Evolutionary conservation across 2,113 vertebrate genomes (phyloP).

Genomic region (Ammodytes dubius): DNA sequence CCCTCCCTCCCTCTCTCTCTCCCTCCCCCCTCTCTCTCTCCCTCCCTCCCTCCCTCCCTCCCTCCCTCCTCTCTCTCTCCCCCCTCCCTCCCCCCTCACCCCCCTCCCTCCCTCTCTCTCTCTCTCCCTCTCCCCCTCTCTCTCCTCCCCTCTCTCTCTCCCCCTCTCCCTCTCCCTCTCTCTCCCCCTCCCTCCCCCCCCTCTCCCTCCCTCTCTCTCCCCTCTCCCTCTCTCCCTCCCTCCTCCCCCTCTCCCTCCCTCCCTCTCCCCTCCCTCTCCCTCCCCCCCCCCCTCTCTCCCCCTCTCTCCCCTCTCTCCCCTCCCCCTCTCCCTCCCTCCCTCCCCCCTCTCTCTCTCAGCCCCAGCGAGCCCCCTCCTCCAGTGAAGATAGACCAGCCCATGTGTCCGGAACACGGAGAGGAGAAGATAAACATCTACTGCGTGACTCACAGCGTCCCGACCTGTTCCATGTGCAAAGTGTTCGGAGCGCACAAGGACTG

Average conservation of each 20-base stretch:
- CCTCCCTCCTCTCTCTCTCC: background rate
- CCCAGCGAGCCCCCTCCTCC: slow-evolving; percentile 81
- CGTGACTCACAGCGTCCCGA: slow-evolving; percentile 91
- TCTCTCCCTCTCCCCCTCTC: background rate
- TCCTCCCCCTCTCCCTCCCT: too few relatives aligned
- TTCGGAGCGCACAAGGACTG: slow-evolving; percentile 95
- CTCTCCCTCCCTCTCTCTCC: too few relatives aligned
- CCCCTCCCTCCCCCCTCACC: slow-evolving; percentile 64
- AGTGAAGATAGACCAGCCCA: slow-evolving; percentile 88
- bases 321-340: background rate
- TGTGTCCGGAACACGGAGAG: slow-evolving; percentile 91
- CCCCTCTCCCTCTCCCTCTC: too few relatives aligned
- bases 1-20: background rate
- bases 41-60: background rate
- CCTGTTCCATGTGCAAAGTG: slow-evolving; percentile 96
- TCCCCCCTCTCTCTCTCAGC: background rate
- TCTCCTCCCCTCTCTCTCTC: too few relatives aligned
- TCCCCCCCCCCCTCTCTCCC: background rate
- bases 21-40: too few relatives aligned
- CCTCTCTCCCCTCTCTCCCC: background rate
- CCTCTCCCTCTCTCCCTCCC: too few relatives aligned
- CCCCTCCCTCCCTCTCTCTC: background rate
- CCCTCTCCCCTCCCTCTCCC: background rate
- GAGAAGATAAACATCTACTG: slow-evolving; percentile 98
- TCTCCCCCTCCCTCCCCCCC: too few relatives aligned